A percentile compares a stretch with the other conserved stretches of the same genome.
These are phyloP conservation scores for Patella pellucida DNA, from an alignment of 2,888 invertebrate species.

Conservation along the genomic window DNA sequence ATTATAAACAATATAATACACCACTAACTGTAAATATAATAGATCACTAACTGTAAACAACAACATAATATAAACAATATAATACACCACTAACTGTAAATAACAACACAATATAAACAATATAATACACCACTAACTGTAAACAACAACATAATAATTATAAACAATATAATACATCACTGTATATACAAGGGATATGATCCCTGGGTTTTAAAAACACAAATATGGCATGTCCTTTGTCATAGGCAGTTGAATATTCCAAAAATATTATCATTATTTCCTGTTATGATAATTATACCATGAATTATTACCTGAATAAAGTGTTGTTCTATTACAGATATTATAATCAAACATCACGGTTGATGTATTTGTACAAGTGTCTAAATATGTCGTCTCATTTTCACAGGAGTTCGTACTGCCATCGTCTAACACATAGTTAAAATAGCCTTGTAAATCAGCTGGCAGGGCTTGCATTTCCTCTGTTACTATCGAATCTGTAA, in stretches of 20 bases:
- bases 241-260: no score
- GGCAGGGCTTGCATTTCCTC: constrained; percentile 37
- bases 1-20: not conserved
- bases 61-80: constrained; percentile 39
- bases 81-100: constrained; percentile 47
- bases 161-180: no score
- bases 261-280: no score
- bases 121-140: not conserved
- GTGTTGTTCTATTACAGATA: constrained; percentile 34
- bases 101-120: not conserved
- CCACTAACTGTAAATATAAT: no score
- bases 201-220: no score
- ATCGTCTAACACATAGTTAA: constrained; percentile 37
- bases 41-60: no score
- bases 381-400: constrained; percentile 32
- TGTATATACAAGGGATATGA: no score
- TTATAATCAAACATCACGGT: constrained; percentile 44
- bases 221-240: no score
- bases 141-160: no score
- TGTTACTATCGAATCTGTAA: constrained; percentile 17
- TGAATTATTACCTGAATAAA: constrained; percentile 40
- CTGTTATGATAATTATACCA: no score
- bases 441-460: constrained; percentile 41
- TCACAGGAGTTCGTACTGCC: constrained; percentile 38
- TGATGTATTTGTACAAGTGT: constrained; percentile 41